phyloP scores from a whole-genome alignment of 1,140 invertebrate species.

The Drosophila guanche region DNA sequence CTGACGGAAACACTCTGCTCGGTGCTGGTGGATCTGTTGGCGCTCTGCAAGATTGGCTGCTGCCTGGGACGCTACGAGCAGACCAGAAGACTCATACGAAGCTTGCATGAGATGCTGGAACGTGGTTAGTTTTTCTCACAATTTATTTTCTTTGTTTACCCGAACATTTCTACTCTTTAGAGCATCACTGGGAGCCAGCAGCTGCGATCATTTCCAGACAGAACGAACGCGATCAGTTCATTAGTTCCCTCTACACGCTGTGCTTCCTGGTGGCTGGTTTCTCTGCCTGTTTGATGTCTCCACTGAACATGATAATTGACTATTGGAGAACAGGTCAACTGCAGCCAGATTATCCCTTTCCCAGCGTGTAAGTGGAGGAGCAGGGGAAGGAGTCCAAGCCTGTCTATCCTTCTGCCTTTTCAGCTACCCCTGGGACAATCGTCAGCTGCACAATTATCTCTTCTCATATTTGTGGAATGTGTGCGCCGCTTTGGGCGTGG shows the following conservation, averaged over 20 bases:
- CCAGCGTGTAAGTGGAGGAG: conserved; percentile 43
- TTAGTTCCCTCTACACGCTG: conserved; percentile 29
- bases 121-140: no score
- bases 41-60: conserved; percentile 31
- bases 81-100: conserved; percentile 13
- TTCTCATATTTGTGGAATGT: conserved; percentile 59
- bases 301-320: conserved; percentile 7
- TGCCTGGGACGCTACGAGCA: conserved; percentile 21
- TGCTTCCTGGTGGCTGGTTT: conserved; percentile 29
- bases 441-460: conserved; percentile 23
- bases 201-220: conserved; percentile 2
- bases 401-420: background rate
- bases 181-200: background rate
- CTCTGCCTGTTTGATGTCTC: conserved; percentile 36
- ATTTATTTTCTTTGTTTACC: background rate
- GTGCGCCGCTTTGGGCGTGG: conserved; percentile 31
- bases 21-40: conserved; percentile 39
- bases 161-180: no score
- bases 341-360: conserved; percentile 39
- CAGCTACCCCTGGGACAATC: conserved; percentile 60
- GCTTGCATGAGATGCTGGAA: conserved; percentile 3
- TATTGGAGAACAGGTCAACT: conserved; percentile 2
- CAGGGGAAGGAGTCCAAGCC: background rate
- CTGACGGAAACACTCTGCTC: conserved; percentile 48
- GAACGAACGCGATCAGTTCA: conserved; percentile 40